Base-by-base conservation (phyloP, 2,888 invertebrate genomes). In the Eudasyphora cyanicolor region DNA sequence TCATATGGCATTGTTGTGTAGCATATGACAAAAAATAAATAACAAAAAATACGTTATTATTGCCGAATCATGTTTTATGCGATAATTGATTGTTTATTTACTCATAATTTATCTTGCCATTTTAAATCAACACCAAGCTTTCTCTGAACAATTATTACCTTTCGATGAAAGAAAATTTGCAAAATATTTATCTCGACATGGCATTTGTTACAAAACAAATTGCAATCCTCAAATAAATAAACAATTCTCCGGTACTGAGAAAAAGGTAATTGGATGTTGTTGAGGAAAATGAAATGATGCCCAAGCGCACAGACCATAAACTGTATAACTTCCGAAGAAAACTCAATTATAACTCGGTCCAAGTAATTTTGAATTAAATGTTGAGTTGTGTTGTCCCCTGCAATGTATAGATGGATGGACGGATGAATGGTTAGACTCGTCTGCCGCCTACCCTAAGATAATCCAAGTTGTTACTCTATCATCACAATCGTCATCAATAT, bases 301-400 rank as follows among this genome's bases (percentile, higher is more conserved):
- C 24, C 19, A 1, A 21, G 45, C 14, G 45, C 14, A n/a, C 45
- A n/a, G n/a, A 45, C n/a, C n/a, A 57, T 7, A 27, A 24, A 57
- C 8, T 24, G 45, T 27, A 4, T 24, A 54, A 27, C 14, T 57
- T 27, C 27, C 57, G 14, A 57, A 24, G 57, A 57, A 45, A 45
- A 57, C 57, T 57, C 57, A 27, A 24, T 57, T 57, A 57, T 24
- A 57, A 60, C 60, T 60, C 24, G 60, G 60, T 14, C 29, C 4
- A 32, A 60, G 29, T 60, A 60, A 60, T 60, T n/a, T 60, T 60
- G 29, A 60, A 60, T 27, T 29, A 32, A 60, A 60, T 60, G n/a
- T 60, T 60, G 29, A 60, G 32, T 27, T 29, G 60, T 8, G 51
- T 21, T n/a, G 6, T 54, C 21, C 21, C 21, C n/a, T n/a, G n/a